Base-by-base conservation (phyloP, 2,888 invertebrate species). In the Limnephilus rhombicus region DNA sequence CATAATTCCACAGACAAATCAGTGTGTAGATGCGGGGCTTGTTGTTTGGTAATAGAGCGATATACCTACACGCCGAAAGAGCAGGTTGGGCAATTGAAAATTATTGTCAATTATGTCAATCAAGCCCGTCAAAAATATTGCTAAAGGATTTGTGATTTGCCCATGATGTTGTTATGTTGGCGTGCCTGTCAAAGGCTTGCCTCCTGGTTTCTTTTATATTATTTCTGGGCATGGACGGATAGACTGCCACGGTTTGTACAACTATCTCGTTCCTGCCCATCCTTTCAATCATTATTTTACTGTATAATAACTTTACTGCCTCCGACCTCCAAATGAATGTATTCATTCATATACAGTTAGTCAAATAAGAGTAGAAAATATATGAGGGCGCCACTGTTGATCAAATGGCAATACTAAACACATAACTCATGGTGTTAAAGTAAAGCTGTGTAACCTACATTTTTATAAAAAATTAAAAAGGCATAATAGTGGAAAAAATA, bases 1-100 rank as follows among this genome's bases (percentile, higher is more conserved):
- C 37, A 83, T 34, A 34, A 41, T 45, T 86, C 45, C n/a, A 45
- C n/a, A 41, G 86, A 86, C 45, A 86, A 86, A 86, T 86, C 49
- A 86, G 45, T 49, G 49, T 29, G 49, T 15, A n/a, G 86, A 86
- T 29, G 45, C 86, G 86, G 86, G 12, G 86, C 45, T n/a, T 9
- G 68, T 68, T 68, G 68, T 68, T 68, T 68, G 68, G 68, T 68
- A 68, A 68, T 68, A 68, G 68, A 68, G 68, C 68, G 24, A 68
- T 68, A n/a, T 68, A 68, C 68, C 24, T 49, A 49, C 13, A 49
- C 24, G 68, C 53, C 53, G 24, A 68, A 68, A 68, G 53, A 68
- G 68, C 68, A 68, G 7, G 11, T 68, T 68, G n/a, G 24, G 68
- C 68, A 68, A 68, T n/a, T 24, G 68, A 24, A 18, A 24, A 68